These are phyloP conservation scores for Melanostoma scalare DNA, from an alignment of 2,888 invertebrate genomes.

Conservation along the genomic window DNA sequence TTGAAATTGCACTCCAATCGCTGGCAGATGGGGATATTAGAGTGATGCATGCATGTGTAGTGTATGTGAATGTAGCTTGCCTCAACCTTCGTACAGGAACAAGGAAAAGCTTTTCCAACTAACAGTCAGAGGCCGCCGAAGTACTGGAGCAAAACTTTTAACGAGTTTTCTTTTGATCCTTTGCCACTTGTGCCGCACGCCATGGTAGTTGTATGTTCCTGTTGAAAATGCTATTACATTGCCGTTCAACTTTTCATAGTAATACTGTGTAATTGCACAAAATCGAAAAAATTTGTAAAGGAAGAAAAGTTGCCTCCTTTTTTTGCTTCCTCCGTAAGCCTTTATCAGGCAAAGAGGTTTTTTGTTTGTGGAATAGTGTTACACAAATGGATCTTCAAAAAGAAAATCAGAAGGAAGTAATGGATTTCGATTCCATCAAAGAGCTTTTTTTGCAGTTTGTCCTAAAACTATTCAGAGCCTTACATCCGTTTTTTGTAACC, in stretches of 20 bases:
- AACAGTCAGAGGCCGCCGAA: slow-evolving; percentile 51
- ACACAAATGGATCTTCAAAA: not conserved
- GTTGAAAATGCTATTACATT: slow-evolving; percentile 49
- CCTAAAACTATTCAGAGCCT: not conserved
- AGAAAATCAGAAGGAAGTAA: not conserved
- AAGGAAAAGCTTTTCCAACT: slow-evolving; percentile 66
- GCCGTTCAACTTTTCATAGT: slow-evolving; percentile 56
- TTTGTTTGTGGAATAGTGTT: not conserved
- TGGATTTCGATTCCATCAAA: too few species aligned
- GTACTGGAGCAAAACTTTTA: slow-evolving; percentile 69
- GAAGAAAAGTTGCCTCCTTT: slow-evolving; percentile 20
- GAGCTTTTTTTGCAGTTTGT: not conserved
- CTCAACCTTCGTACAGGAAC: slow-evolving; percentile 19
- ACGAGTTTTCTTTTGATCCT: slow-evolving; percentile 74
- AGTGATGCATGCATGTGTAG: slow-evolving; percentile 6
- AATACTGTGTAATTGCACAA: slow-evolving; percentile 59
- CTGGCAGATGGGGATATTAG: slow-evolving; percentile 14
- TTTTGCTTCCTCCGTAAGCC: not conserved
- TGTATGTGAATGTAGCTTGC: not conserved
- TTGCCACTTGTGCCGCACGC: slow-evolving; percentile 33
- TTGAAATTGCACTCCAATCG: slow-evolving; percentile 62
- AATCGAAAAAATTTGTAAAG: slow-evolving; percentile 55
- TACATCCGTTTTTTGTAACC: too few species aligned
- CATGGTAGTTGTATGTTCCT: slow-evolving; percentile 1
- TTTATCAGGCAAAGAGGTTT: not conserved